Evolutionary conservation across 2,113 vertebrate genomes (phyloP).

Genomic region (Siniperca chuatsi): DNA sequence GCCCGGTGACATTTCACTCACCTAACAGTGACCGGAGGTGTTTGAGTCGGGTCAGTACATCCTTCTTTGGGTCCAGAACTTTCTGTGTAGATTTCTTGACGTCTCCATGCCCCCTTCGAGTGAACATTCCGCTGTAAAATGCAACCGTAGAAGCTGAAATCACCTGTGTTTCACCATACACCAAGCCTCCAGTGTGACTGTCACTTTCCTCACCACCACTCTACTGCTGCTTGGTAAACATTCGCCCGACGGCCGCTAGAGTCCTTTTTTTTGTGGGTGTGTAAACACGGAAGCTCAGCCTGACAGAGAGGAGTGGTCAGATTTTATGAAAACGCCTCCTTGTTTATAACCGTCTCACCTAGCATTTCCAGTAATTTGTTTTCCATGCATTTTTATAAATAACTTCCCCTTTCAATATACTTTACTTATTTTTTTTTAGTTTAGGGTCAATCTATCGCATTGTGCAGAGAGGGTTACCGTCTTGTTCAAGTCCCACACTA

Average conservation of each 20-base stretch:
- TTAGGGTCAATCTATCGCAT: background rate
- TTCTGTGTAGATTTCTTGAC: conserved; percentile 99
- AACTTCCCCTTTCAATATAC: background rate
- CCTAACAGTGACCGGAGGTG: conserved; percentile 95
- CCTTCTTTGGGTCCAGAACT: conserved; percentile 99
- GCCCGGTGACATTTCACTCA: conserved; percentile 84
- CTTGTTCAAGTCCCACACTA: background rate
- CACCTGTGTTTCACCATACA: conserved; percentile 80
- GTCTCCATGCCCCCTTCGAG: conserved; percentile 94
- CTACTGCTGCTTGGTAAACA: conserved; percentile 77
- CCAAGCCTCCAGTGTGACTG: conserved; percentile 75
- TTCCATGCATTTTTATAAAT: background rate
- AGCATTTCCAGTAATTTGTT: background rate
- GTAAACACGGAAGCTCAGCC: conserved; percentile 87
- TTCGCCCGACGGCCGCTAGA: conserved; percentile 60
- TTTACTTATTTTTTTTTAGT: background rate
- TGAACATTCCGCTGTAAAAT: conserved; percentile 91
- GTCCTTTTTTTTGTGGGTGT: conserved; percentile 76
- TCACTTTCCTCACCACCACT: conserved; percentile 74
- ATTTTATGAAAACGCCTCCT: conserved; percentile 43
- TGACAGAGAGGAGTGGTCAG: conserved; percentile 59
- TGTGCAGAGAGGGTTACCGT: background rate
- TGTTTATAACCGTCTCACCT: conserved; percentile 45
- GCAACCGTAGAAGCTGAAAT: conserved; percentile 78
- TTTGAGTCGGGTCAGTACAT: conserved; percentile 94